phyloP scores from a whole-genome alignment of 2,888 invertebrate genomes.

The Blastobasis adustella region DNA sequence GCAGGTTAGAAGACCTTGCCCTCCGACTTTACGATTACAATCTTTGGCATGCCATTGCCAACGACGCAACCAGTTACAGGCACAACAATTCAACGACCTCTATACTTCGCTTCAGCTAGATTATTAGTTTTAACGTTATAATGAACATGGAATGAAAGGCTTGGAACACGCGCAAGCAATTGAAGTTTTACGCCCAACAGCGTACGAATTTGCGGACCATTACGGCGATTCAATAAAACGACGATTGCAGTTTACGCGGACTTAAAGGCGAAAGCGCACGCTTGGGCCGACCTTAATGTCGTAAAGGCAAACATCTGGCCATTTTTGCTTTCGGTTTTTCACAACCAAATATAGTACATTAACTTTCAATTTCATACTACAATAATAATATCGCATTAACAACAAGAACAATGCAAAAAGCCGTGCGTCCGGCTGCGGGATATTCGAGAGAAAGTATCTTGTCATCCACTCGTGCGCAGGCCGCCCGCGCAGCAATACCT shows the following conservation, averaged over 20 bases:
- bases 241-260: slow-evolving; percentile 11
- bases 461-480: slow-evolving; percentile 37
- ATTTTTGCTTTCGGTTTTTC: slow-evolving; percentile 55
- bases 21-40: neutral
- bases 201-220: too few species aligned
- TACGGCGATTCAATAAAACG: slow-evolving; percentile 15
- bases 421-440: slow-evolving; percentile 51
- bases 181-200: too few species aligned
- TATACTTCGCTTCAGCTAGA: too few species aligned
- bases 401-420: slow-evolving; percentile 61
- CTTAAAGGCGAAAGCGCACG: slow-evolving; percentile 25
- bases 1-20: neutral
- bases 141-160: too few species aligned
- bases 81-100: too few species aligned
- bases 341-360: slow-evolving; percentile 43
- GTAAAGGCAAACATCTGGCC: slow-evolving; percentile 25
- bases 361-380: slow-evolving; percentile 59
- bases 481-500: slow-evolving; percentile 40
- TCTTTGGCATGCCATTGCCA: neutral
- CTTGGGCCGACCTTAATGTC: slow-evolving; percentile 31
- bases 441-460: slow-evolving; percentile 56
- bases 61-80: neutral
- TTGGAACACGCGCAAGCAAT: too few species aligned
- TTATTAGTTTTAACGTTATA: too few species aligned
- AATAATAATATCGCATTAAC: slow-evolving; percentile 57